Evolutionary conservation across 2,113 vertebrate species (phyloP), one percentile per base, ranked within the genome.

Genomic region (Haemorhous mexicanus): DNA sequence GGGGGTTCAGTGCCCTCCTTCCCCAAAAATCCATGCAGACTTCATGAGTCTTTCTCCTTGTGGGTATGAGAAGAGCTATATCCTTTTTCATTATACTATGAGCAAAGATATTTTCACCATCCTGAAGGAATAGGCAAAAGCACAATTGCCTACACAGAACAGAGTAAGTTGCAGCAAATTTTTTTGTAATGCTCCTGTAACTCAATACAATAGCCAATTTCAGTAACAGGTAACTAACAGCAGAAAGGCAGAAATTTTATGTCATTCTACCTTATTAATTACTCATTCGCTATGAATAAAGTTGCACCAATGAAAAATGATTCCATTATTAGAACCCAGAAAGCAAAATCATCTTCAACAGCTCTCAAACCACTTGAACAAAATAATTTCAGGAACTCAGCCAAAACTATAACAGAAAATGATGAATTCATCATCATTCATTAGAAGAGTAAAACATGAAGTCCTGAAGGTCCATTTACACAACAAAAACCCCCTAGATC

Each of bases 191-290:
- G 7, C 44, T 58, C 39, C 61, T 32, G 7, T 58, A 95, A 87
- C n/a, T 59, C 47, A 69, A 87, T 81, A 58, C 15, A 84, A 11
- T 19, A 41, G 63, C 11, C 49, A 87, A 86, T 61, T 55, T 79
- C 61, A 77, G 14, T 37, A 75, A 80, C 16, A 84, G 86, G 84
- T 30, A 93, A 84, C 30, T 43, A 63, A 33, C 13, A 96, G 61
- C 1, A 46, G 5, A 80, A 46, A 87, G 55, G 23, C 17, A 68
- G 11, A 24, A 68, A 44, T 44, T 91, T 85, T 55, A 55, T 59
- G 59, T 43, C 67, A 80, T 72, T 93, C 63, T 77, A 84, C 50
- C 77, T 93, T 94, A 93, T 69, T 94, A 89, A 53, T 87, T 84
- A 80, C 86, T 94, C 47, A 91, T 80, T 91, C 73, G 59, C 64